Conservation (phyloP, 2,888 invertebrate genomes). For the Protophormia terraenovae region DNA sequence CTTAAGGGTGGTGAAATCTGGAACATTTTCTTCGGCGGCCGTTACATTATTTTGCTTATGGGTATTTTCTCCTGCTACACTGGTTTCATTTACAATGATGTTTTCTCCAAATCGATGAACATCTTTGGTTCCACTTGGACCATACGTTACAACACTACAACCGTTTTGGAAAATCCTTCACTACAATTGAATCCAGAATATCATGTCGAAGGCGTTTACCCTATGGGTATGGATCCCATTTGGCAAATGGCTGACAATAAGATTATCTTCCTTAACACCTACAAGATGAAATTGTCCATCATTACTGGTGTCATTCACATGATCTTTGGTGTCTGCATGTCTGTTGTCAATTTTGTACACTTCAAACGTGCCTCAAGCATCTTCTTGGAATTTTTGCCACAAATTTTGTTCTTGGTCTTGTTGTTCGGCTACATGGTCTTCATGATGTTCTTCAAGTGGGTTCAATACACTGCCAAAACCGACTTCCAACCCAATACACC, state of each 20-base stretch:
- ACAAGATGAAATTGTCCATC: conserved; percentile 98
- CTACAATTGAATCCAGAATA: conserved; percentile 86
- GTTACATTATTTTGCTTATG: conserved; percentile 98
- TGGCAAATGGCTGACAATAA: conserved; percentile 94
- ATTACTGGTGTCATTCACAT: conserved; percentile 96
- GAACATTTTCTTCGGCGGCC: conserved; percentile 98
- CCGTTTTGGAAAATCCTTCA: conserved; percentile 81
- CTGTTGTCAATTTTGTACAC: conserved; percentile 89
- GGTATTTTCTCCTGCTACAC: conserved; percentile 98
- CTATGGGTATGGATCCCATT: conserved; percentile 91
- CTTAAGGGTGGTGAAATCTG: conserved; percentile 93
- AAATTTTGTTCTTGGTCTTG: conserved; percentile 91
- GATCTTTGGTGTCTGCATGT: conserved; percentile 95
- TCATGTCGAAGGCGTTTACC: conserved; percentile 83
- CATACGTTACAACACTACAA: conserved; percentile 83
- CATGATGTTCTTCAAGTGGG: conserved; percentile 97
- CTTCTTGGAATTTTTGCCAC: conserved; percentile 94
- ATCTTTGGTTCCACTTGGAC: conserved; percentile 95
- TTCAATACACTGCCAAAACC: conserved; percentile 84
- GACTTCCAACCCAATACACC: conserved; percentile 78
- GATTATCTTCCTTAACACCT: conserved; percentile 96
- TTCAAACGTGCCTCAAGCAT: conserved; percentile 87
- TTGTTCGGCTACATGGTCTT: conserved; percentile 96
- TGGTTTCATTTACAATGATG: conserved; percentile 98
- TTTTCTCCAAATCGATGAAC: conserved; percentile 97